Conservation (phyloP, 2,113 vertebrate species). For the Dasyornis broadbenti region DNA sequence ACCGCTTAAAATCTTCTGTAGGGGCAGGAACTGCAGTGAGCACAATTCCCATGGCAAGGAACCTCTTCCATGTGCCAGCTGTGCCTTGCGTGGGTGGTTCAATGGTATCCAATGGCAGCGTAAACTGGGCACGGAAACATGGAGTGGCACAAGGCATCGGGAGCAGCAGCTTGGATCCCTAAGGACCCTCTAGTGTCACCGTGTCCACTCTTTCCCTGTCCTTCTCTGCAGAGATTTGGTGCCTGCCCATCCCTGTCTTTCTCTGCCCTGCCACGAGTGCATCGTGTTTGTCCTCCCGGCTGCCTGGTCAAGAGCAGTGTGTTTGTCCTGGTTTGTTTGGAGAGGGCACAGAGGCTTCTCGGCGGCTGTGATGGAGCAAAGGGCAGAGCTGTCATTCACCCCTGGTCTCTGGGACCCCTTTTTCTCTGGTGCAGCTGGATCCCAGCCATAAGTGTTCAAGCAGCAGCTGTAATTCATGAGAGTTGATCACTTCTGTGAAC, state of each 20-base stretch:
- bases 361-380: not conserved
- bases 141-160: not conserved
- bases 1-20: not conserved
- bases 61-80: fast-evolving
- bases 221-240: not conserved
- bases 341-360: not conserved
- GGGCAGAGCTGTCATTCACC: not conserved
- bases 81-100: not conserved
- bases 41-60: not conserved
- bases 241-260: not conserved
- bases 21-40: not conserved
- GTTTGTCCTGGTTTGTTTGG: not conserved
- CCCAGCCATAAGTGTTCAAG: not conserved
- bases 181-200: not conserved
- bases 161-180: not conserved
- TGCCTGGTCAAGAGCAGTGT: not conserved
- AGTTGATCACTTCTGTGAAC: not conserved
- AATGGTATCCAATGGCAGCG: fast-evolving
- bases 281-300: not conserved
- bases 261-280: not conserved
- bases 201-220: fast-evolving
- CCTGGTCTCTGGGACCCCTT: not conserved
- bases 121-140: not conserved
- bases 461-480: not conserved
- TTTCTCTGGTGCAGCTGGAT: not conserved